Conservation (phyloP, 2,113 vertebrate genomes). For the Coptodon bakossiorum region DNA sequence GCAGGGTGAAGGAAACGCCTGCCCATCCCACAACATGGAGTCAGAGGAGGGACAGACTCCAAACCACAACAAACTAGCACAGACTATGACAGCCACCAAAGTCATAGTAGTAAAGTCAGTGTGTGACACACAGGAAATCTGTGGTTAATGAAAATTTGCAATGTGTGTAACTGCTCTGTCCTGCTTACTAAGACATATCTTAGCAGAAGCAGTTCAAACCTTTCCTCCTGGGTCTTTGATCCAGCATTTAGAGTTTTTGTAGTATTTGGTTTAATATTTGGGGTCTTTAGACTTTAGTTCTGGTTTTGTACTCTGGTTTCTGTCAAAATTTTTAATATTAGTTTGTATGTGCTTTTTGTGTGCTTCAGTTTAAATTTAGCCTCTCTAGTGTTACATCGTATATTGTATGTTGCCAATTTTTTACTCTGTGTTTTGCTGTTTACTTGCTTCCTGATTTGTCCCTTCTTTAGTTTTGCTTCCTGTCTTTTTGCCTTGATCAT, state of each 20-base stretch:
- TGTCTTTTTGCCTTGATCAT: background rate
- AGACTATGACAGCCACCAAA: background rate
- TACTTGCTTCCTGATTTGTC: background rate
- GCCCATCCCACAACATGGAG: background rate
- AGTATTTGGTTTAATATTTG: background rate
- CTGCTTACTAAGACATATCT: background rate
- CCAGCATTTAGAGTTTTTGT: background rate
- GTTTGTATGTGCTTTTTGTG: background rate
- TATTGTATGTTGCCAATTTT: background rate
- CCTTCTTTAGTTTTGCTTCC: background rate
- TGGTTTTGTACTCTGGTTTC: background rate
- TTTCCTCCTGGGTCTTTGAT: fast-evolving
- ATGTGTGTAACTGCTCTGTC: background rate
- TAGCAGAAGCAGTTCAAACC: background rate
- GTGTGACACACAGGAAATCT: background rate
- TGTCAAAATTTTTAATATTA: background rate
- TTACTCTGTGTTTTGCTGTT: background rate
- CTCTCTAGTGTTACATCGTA: background rate
- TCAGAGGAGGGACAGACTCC: background rate
- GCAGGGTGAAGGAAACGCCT: background rate
- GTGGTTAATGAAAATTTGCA: background rate
- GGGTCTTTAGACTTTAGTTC: background rate
- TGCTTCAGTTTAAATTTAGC: fast-evolving
- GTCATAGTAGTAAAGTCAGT: background rate
- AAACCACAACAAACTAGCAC: background rate